Evolutionary conservation across 2,888 invertebrate genomes (phyloP).

Genomic region (Latheticus oryzae): DNA sequence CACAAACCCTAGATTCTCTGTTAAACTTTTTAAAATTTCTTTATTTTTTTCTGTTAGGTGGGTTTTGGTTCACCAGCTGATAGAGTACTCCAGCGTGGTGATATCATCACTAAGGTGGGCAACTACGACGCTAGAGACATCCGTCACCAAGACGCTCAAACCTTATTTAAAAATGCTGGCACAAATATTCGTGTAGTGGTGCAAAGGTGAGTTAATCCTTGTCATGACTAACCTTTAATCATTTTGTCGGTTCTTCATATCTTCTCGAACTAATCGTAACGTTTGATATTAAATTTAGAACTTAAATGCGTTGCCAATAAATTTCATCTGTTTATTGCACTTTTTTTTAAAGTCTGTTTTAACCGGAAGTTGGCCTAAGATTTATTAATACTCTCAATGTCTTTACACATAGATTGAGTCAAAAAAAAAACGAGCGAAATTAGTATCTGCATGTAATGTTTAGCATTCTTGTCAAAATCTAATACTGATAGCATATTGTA

Average conservation of each 20-base stretch:
- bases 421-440: too few relatives aligned
- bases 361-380: slow-evolving; percentile 7
- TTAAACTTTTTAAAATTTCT: background rate
- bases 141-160: slow-evolving; percentile 92
- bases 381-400: slow-evolving; percentile 3
- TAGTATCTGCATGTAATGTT: too few relatives aligned
- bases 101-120: slow-evolving; percentile 90
- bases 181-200: slow-evolving; percentile 84
- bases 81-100: slow-evolving; percentile 86
- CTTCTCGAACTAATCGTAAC: too few relatives aligned
- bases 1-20: too few relatives aligned
- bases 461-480: too few relatives aligned
- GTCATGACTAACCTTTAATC: slow-evolving; percentile 6
- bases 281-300: slow-evolving; percentile 13
- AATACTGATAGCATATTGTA: too few relatives aligned
- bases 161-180: slow-evolving; percentile 84
- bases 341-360: slow-evolving; percentile 9
- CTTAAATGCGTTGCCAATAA: slow-evolving; percentile 9
- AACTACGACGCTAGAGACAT: slow-evolving; percentile 89
- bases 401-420: too few relatives aligned
- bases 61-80: slow-evolving; percentile 88
- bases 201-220: slow-evolving; percentile 80
- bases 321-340: slow-evolving; percentile 23
- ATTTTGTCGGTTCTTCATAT: too few relatives aligned
- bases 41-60: slow-evolving; percentile 72